Conservation (phyloP, 35 echinoderm and acorn worm species). For the Anneissia japonica region DNA sequence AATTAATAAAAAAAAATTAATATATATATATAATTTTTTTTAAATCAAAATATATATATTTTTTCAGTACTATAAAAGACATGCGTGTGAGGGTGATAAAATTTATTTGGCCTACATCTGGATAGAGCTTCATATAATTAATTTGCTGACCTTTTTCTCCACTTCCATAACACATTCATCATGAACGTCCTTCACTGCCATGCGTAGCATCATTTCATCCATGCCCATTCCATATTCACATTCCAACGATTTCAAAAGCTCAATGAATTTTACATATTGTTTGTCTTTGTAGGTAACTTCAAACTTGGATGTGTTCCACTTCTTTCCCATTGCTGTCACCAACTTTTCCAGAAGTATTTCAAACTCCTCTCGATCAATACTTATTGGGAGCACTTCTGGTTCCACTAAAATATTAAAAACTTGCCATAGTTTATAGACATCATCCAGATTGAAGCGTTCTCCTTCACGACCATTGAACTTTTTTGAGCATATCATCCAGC, state of each 20-base stretch:
- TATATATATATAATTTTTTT: too few relatives aligned
- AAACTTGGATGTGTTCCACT: slow-evolving; percentile 22
- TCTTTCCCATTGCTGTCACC: slow-evolving; percentile 42
- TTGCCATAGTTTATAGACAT: slow-evolving; percentile 34
- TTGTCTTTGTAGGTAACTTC: slow-evolving; percentile 11
- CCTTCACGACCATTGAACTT: not conserved
- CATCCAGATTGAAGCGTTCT: slow-evolving; percentile 7
- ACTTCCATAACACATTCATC: slow-evolving; percentile 52
- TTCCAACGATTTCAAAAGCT: slow-evolving; percentile 34
- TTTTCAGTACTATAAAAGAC: too few relatives aligned
- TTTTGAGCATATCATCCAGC: slow-evolving; percentile 51
- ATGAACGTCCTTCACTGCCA: slow-evolving; percentile 39
- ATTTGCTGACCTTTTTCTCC: slow-evolving; percentile 65
- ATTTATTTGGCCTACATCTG: too few relatives aligned
- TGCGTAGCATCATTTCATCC: slow-evolving; percentile 33
- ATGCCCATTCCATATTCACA: slow-evolving; percentile 10
- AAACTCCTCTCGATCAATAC: slow-evolving; percentile 34
- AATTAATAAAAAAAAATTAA: too few relatives aligned
- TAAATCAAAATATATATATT: too few relatives aligned
- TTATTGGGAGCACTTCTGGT: slow-evolving; percentile 21
- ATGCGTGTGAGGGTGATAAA: too few relatives aligned
- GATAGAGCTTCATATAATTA: too few relatives aligned
- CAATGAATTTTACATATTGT: slow-evolving; percentile 15
- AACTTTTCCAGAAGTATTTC: slow-evolving; percentile 48
- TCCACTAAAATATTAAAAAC: slow-evolving; percentile 61